Percentiles rank a stretch among this genome's conserved stretches.
Conservation (phyloP, 2,113 vertebrate species). For the Nerophis lumbriciformis region DNA sequence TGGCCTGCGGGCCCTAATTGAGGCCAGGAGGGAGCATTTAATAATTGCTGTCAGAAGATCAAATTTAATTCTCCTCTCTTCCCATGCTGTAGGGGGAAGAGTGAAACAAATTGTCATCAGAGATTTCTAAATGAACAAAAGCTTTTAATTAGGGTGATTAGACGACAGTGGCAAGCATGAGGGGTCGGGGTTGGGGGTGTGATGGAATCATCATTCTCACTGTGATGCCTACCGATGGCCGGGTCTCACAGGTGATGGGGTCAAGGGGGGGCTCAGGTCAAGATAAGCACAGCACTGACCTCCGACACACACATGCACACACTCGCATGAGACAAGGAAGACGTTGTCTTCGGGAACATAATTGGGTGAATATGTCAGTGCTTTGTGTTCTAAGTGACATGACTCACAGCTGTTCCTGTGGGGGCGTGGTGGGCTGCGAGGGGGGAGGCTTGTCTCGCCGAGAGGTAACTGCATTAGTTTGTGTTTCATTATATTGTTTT, state of each 20-base stretch:
- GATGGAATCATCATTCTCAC: conserved; percentile 81
- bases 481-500: conserved; percentile 32
- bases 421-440: conserved; percentile 48
- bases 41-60: conserved; percentile 99
- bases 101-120: conserved; percentile 98
- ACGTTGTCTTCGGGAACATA: conserved; percentile 71
- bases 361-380: conserved; percentile 71
- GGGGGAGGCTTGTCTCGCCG: conserved; percentile 17
- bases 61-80: conserved; percentile 99
- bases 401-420: conserved; percentile 60
- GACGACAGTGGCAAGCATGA: conserved; percentile 74
- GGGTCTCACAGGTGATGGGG: conserved; percentile 10
- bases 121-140: conserved; percentile 95
- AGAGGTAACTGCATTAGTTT: conserved; percentile 25
- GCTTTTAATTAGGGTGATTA: conserved; percentile 99
- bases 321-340: conserved; percentile 49
- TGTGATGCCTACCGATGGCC: conserved; percentile 60
- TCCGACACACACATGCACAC: conserved; percentile 33
- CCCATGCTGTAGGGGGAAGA: conserved; percentile 90
- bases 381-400: conserved; percentile 69
- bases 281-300: conserved; percentile 41
- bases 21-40: conserved; percentile 98
- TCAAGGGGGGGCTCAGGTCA: conserved; percentile 19
- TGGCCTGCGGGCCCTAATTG: conserved; percentile 87
- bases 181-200: conserved; percentile 48